phyloP scores from a whole-genome alignment of 37 sponge, comb jelly and placozoan genomes.

The Oopsacas minuta region DNA sequence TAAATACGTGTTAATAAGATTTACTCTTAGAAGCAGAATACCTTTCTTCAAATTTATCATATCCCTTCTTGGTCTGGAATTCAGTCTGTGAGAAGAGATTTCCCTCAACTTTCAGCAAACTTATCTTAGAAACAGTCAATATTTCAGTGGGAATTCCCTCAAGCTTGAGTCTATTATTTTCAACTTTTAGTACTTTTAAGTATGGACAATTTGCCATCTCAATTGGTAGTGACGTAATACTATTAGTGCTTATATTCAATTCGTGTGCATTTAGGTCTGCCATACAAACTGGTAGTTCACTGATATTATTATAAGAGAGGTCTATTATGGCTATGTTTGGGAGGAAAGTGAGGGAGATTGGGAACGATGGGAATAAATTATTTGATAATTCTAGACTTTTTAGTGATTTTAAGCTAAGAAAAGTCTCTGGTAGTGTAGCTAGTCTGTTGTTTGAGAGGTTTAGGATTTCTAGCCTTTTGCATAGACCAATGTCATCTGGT shows the following conservation, averaged over 20 bases:
- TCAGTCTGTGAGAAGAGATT: background rate
- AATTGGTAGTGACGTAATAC: background rate
- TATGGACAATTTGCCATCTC: background rate
- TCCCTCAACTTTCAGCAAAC: background rate
- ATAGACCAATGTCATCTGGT: background rate
- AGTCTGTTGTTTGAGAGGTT: background rate
- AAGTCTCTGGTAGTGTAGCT: background rate
- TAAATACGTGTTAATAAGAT: background rate
- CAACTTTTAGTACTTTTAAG: background rate
- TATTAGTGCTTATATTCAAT: background rate
- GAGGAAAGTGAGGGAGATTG: background rate
- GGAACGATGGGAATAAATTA: background rate
- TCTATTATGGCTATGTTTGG: background rate
- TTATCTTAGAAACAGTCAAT: background rate
- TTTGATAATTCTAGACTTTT: background rate
- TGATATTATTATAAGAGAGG: background rate
- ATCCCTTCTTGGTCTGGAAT: background rate
- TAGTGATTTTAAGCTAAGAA: background rate
- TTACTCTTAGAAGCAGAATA: background rate
- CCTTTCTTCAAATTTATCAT: constrained; percentile 16
- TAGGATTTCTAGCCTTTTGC: background rate
- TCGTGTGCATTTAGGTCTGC: background rate
- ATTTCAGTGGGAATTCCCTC: background rate
- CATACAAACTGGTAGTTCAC: background rate
- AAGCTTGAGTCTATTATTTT: background rate